Base-by-base conservation (phyloP, 2,888 invertebrate species). In the Andrena praecox region DNA sequence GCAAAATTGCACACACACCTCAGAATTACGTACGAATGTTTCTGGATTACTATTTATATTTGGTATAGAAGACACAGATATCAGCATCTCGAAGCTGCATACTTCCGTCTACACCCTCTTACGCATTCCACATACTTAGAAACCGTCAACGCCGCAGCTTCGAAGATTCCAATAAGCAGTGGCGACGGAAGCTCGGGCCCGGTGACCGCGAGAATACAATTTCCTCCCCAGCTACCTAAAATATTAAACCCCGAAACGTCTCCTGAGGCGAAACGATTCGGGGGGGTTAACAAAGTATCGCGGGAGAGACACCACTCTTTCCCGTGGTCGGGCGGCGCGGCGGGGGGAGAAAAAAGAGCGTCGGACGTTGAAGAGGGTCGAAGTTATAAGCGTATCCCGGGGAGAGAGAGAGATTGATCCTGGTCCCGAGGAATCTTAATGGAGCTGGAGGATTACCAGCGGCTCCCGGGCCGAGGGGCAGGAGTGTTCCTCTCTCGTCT, bases 401-500 rank as follows among this genome's bases (percentile, higher is more conserved):
- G 82, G 82, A 82, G 80, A 56, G 24, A 85, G 90, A 87, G 24
- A 85, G 90, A 87, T 87, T 88, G 88, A 90, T 89, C 86, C 83
- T 79, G 66, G 82, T 82, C 85, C 82, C 76, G 56, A 87, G 89
- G 90, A 90, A 91, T 91, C 90, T 91, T 91, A 91, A 91, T 91
- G 90, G 90, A 90, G 79, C 83, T 80, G 35, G 78, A 81, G 86
- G 88, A 91, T 91, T 89, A 86, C 87, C 86, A 67, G 84, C 69
- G 10, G 56, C 56, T 56, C 56, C 84, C 80, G 78, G 71, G 68
- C 71, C 66, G 67, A 33, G 59, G 71, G 70, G 59, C 35, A 77
- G 63, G 72, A 56, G 71, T 62, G 60, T 56, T 68, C 60, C 78
- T 80, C 64, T 76, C 84, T 63, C 80, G 69, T 82, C 67, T 72